Percentiles rank a stretch among this genome's conserved stretches.
phyloP scores from a whole-genome alignment of 2,113 vertebrate species.

The Carollia perspicillata region DNA sequence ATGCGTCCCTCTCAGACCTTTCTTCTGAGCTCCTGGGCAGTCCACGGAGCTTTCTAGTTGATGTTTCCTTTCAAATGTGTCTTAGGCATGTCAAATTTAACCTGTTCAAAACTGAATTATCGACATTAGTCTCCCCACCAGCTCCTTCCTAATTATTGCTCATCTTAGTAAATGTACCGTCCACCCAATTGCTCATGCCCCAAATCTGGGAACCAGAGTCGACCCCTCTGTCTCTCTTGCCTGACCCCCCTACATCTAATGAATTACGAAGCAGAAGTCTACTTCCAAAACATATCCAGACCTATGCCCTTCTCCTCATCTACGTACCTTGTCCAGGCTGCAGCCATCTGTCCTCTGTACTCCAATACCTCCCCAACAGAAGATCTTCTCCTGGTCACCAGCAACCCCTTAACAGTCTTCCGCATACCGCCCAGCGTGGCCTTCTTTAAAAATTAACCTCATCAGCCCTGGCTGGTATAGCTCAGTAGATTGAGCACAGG shows the following conservation, averaged over 20 bases:
- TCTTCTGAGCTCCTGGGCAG: neutral
- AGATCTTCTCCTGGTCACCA: neutral
- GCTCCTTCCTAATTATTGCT: neutral
- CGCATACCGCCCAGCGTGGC: neutral
- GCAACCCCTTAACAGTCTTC: neutral
- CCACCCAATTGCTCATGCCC: neutral
- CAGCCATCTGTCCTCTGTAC: neutral
- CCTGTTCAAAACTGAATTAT: neutral
- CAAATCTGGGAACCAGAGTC: neutral
- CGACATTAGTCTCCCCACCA: neutral
- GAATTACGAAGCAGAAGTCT: neutral
- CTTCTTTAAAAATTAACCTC: neutral
- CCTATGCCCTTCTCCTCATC: neutral
- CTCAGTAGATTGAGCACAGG: too few relatives aligned
- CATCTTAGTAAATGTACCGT: neutral
- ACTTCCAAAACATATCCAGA: neutral
- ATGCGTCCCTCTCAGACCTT: neutral
- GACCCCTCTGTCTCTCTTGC: neutral
- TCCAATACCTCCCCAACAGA: neutral
- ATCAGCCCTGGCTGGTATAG: too few relatives aligned
- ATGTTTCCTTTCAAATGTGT: neutral
- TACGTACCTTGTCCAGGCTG: neutral
- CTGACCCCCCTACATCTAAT: neutral
- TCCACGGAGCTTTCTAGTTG: neutral
- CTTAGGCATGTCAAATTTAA: constrained; percentile 22